Base-by-base conservation (phyloP, 1,140 invertebrate genomes). In the Mycetomoellerius zeteki region DNA sequence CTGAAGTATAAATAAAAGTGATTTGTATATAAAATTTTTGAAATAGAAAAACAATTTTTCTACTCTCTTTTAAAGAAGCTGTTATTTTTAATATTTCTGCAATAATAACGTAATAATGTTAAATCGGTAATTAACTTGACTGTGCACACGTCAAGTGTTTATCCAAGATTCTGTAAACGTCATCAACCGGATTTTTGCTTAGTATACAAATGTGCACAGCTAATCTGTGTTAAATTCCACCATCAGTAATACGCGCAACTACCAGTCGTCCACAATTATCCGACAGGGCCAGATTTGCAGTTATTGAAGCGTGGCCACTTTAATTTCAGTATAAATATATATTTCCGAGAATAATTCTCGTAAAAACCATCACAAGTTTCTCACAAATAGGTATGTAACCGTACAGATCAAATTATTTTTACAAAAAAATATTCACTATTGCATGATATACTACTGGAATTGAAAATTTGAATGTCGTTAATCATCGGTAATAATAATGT, bases 221-320 rank as follows among this genome's bases (percentile, higher is more conserved):
- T 62, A 16, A 33, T 16, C 5, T 30, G 16, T 5, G 1, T 37
- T 21, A 67, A 43, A 67, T 67, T 43, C 19, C 64, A n/a, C 3
- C 33, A 33, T 33, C 10, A 10, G 8, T 0, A n/a, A 5, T 30
- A 0, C 1, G 10, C n/a, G n/a, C n/a, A n/a, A 67, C 30, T n/a
- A 64, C 12, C 8, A 67, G 33, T 67, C 37, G n/a, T n/a, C n/a
- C 1, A 37, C 0, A 43, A 30, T 67, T 37, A 43, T 43, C 19
- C 33, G 4, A 21, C 19, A 8, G 5, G 7, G 10, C 1, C 0
- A 2, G 19, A 37, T 67, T 65, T 7, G n/a, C 19, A 33, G 16
- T 67, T 43, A 67, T 43, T 67, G 64, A 67, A 67, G 64, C n/a
- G 64, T 67, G 4, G 0, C 21, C 64, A 43, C 1, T 67, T 67